phyloP scores from a whole-genome alignment of 2,888 invertebrate species.

The Shargacucullia verbasci region DNA sequence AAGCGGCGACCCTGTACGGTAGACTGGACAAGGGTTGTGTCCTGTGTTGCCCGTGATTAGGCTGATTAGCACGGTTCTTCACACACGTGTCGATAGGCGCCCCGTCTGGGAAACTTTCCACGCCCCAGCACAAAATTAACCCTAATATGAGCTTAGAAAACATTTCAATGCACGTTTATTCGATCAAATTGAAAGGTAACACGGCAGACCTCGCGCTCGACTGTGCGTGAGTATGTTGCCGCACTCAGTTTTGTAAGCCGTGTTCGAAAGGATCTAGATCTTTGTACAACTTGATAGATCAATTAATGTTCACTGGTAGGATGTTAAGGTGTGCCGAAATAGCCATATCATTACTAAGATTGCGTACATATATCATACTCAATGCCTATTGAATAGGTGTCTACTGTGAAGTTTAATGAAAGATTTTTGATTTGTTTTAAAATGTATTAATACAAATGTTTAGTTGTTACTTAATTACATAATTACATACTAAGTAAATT shows the following conservation, averaged over 20 bases:
- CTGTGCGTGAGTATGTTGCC: slow-evolving; percentile 72
- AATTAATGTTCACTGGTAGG: slow-evolving; percentile 69
- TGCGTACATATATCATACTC: slow-evolving; percentile 57
- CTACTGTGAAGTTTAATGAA: neutral
- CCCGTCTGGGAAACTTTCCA: slow-evolving; percentile 92
- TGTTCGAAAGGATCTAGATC: slow-evolving; percentile 83
- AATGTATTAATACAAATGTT: slow-evolving; percentile 27
- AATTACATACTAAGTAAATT: slow-evolving; percentile 3
- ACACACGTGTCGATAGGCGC: slow-evolving; percentile 95
- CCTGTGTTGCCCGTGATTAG: slow-evolving; percentile 93
- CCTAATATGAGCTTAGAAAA: slow-evolving; percentile 71
- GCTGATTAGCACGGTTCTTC: slow-evolving; percentile 92
- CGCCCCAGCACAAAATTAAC: slow-evolving; percentile 74
- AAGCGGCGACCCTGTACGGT: slow-evolving; percentile 92
- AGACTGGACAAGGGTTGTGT: slow-evolving; percentile 90
- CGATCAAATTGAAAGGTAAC: slow-evolving; percentile 50
- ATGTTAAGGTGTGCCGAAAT: slow-evolving; percentile 69
- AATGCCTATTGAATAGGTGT: slow-evolving; percentile 3
- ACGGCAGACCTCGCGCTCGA: slow-evolving; percentile 68
- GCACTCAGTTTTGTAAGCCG: slow-evolving; percentile 84
- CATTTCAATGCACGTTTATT: slow-evolving; percentile 59
- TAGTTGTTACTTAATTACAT: slow-evolving; percentile 13
- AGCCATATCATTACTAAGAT: slow-evolving; percentile 55
- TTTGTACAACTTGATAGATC: slow-evolving; percentile 75
- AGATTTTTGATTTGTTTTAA: neutral